Evolutionary conservation across 2,113 vertebrate species (phyloP).

Genomic region (Melanerpes formicivorus): DNA sequence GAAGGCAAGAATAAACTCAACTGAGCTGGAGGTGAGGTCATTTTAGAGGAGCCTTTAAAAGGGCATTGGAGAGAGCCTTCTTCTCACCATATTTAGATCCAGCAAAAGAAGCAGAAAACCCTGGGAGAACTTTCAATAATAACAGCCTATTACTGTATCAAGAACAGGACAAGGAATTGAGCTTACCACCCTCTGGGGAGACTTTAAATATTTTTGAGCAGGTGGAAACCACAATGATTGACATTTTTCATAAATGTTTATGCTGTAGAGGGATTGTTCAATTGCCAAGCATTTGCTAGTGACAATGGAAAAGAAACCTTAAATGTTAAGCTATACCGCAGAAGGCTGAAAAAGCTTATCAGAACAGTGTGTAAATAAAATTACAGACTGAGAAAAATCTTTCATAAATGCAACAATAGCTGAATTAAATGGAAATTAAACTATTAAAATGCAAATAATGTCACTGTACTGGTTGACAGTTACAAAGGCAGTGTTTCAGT

Average conservation of each 20-base stretch:
- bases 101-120: background rate
- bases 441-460: slow-evolving; percentile 8
- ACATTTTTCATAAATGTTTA: slow-evolving; percentile 32
- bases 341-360: background rate
- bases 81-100: background rate
- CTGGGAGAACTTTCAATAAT: background rate
- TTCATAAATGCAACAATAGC: background rate
- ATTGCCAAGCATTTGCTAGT: slow-evolving; percentile 9
- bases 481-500: background rate
- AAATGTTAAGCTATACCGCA: background rate
- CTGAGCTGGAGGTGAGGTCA: background rate
- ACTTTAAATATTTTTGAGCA: slow-evolving; percentile 15
- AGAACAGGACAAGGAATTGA: background rate
- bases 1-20: background rate
- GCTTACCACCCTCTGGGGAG: background rate
- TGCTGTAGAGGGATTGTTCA: background rate
- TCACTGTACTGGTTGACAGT: background rate
- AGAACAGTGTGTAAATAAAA: background rate
- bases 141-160: background rate
- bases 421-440: background rate
- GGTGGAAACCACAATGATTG: background rate
- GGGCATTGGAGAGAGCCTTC: background rate
- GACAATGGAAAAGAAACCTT: background rate
- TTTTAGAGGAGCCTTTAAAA: background rate
- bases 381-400: background rate